Conservation (phyloP, 2,888 invertebrate genomes). For the Minunthozetes semirufus region DNA sequence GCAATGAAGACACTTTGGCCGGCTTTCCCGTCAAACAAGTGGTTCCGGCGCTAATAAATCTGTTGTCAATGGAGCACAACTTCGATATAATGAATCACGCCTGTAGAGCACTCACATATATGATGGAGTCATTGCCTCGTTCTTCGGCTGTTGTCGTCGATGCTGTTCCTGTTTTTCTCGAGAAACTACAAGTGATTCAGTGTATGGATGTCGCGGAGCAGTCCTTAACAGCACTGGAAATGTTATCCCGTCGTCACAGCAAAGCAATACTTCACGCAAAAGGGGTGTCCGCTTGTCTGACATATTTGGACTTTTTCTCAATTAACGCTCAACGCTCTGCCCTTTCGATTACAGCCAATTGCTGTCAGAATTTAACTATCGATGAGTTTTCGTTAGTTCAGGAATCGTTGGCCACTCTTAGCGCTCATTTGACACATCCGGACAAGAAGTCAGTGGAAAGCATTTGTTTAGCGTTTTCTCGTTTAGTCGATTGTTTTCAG, state of each 20-base stretch:
- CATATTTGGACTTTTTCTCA: constrained; percentile 96
- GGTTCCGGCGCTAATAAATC: constrained; percentile 83
- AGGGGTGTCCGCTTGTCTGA: constrained; percentile 91
- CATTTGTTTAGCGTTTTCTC: constrained; percentile 90
- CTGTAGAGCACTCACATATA: constrained; percentile 94
- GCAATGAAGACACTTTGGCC: constrained; percentile 94
- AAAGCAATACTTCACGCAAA: constrained; percentile 91
- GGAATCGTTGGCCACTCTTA: constrained; percentile 77
- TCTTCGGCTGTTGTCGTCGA: constrained; percentile 93
- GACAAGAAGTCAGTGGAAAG: constrained; percentile 98
- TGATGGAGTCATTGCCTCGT: constrained; percentile 96
- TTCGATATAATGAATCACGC: constrained; percentile 99
- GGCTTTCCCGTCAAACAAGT: constrained; percentile 98
- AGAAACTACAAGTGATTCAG: constrained; percentile 93
- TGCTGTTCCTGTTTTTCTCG: constrained; percentile 92
- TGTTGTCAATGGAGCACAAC: constrained; percentile 94
- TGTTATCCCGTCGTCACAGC: constrained; percentile 90
- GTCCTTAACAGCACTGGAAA: constrained; percentile 91
- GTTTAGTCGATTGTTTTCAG: constrained; percentile 93
- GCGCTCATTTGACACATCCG: constrained; percentile 60
- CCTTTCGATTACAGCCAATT: constrained; percentile 92
- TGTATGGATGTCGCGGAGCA: constrained; percentile 99
- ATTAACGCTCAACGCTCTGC: constrained; percentile 96
- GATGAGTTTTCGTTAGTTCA: constrained; percentile 91
- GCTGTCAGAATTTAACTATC: constrained; percentile 83